Evolutionary conservation across 2,888 invertebrate genomes (phyloP), one percentile per base, ranked within the genome.

Genomic region (Dascillus cervinus): DNA sequence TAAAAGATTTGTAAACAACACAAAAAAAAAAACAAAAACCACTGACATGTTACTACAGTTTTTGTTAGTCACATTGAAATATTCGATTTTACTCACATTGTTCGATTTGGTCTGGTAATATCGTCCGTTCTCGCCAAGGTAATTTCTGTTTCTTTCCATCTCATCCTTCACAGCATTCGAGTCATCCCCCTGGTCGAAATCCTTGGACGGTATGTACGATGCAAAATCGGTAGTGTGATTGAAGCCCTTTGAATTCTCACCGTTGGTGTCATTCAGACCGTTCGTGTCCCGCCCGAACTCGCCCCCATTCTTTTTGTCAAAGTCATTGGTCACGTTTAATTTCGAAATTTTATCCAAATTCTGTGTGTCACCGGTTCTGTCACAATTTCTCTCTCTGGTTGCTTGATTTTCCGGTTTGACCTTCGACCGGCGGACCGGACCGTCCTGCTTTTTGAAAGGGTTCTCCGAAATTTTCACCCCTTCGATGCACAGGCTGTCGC

Each of bases 181-280:
- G n/a, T n/a, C n/a, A 11, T 67, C 60, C 2, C 70, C 71, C 9
- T 70, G 67, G 1, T 69, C 66, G 36, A 69, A 52, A 39, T 56
- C 55, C 39, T 53, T 59, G 14, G 49, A 45, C 50, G 74, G 72
- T 49, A 75, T 75, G 53, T 74, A 75, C 31, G 75, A 75, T 34
- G 75, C 74, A 54, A 73, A 74, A 57, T 75, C 72, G 44, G 72
- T 74, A 3, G 74, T 71, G 28, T 72, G 72, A 52, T 70, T 71
- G 9, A 29, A 31, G 30, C 25, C 36, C 21, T 28, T 28, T 17
- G 8, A 17, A 24, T 32, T 28, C 25, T 32, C 25, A 28, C 3
- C 13, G n/a, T 29, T 30, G 26, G 23, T 20, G 23, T 26, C 17
- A 6, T 19, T n/a, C n/a, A 19, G 4, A n/a, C 13, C 9, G 11